Conservation (phyloP, 2,888 invertebrate species). For the Erannis defoliaria region DNA sequence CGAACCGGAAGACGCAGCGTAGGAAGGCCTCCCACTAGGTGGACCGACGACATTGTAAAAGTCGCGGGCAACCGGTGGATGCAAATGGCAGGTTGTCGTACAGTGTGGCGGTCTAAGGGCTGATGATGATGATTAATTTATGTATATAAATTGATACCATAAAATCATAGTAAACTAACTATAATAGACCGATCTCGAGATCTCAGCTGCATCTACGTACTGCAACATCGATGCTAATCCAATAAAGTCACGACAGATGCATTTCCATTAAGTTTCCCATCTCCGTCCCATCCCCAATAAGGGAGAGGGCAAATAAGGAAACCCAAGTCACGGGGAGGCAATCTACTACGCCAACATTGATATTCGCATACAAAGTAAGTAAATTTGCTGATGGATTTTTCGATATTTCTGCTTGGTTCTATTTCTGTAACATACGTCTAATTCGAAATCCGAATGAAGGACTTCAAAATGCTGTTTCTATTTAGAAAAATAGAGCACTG, state of each 20-base stretch:
- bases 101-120: too few species aligned
- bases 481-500: too few species aligned
- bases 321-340: slow-evolving; percentile 20
- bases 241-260: slow-evolving; percentile 13
- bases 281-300: not conserved
- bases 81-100: too few species aligned
- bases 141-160: not conserved
- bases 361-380: slow-evolving; percentile 21
- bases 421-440: not conserved
- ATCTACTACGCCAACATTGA: slow-evolving; percentile 21
- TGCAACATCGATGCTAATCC: slow-evolving; percentile 7
- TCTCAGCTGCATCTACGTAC: not conserved
- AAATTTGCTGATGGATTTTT: slow-evolving; percentile 13
- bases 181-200: too few species aligned
- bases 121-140: too few species aligned
- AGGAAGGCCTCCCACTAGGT: too few species aligned
- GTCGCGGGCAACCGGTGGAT: too few species aligned
- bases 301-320: slow-evolving; percentile 12
- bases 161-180: not conserved
- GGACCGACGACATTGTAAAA: too few species aligned
- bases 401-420: not conserved
- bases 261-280: slow-evolving; percentile 18
- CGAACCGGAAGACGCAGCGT: too few species aligned
- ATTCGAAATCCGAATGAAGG: too few species aligned
- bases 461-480: too few species aligned